Conservation (phyloP, 92 coral and sea anemone genomes). For the Pocillopora meandrina region DNA sequence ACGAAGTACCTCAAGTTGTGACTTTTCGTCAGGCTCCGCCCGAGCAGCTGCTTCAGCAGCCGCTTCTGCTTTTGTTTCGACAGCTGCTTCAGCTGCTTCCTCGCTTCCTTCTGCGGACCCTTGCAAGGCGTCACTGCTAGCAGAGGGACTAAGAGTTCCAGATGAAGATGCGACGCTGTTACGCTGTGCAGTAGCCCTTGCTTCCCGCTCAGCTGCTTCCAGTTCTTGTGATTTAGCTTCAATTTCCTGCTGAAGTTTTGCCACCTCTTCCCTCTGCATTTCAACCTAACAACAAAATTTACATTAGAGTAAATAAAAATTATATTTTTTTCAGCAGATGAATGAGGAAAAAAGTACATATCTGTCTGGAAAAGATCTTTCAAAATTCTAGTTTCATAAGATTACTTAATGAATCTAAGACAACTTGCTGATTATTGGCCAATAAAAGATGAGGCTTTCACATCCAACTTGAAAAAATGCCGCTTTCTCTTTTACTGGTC, state of each 20-base stretch:
- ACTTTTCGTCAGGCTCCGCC: conserved; percentile 62
- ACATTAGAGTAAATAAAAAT: neutral
- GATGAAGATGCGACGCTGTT: conserved; percentile 50
- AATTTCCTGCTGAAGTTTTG: conserved; percentile 87
- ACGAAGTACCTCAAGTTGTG: conserved; percentile 86
- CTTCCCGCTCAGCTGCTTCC: conserved; percentile 86
- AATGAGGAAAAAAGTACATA: too few species aligned
- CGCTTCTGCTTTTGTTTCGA: conserved; percentile 14
- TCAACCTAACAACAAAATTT: conserved; percentile 52
- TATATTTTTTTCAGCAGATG: too few species aligned
- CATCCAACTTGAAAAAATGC: too few species aligned
- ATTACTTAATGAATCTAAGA: too few species aligned
- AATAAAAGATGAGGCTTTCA: too few species aligned
- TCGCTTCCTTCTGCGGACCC: conserved; percentile 27
- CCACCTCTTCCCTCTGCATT: conserved; percentile 86
- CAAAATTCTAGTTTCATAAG: too few species aligned
- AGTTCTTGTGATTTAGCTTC: conserved; percentile 84
- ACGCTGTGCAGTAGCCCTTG: conserved; percentile 60
- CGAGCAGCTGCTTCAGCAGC: conserved; percentile 47
- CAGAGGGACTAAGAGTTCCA: conserved; percentile 29
- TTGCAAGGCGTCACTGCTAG: conserved; percentile 27
- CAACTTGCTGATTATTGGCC: too few species aligned
- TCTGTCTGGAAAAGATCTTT: too few species aligned
- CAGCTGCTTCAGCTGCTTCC: conserved; percentile 32
- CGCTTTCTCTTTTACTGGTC: too few species aligned